Evolutionary conservation across 2,797 vertebrate genomes (phyloP).

Genomic region (Salmo trutta): DNA sequence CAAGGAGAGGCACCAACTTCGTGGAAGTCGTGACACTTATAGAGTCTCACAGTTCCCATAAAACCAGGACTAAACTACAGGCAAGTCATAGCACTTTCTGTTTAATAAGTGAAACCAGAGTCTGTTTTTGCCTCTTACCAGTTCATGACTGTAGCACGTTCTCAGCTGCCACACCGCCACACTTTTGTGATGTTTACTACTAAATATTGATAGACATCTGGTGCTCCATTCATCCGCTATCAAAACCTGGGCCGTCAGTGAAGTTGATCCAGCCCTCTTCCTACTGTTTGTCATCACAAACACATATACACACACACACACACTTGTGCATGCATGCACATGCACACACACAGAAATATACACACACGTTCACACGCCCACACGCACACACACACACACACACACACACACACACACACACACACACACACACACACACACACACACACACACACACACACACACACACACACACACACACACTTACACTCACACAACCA

Average conservation of each 20-base stretch:
- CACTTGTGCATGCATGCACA: neutral
- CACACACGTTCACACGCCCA: neutral
- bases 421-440: conserved; percentile 27
- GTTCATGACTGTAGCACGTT: conserved; percentile 54
- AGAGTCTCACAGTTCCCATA: neutral
- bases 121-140: conserved; percentile 30
- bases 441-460: conserved; percentile 25
- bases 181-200: conserved; percentile 75
- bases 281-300: conserved; percentile 20
- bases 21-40: neutral
- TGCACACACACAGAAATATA: neutral
- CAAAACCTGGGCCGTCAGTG: conserved; percentile 66
- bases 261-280: conserved; percentile 59
- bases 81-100: conserved; percentile 37
- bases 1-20: no score
- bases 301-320: conserved; percentile 14
- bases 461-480: neutral
- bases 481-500: conserved; percentile 25
- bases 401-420: conserved; percentile 10
- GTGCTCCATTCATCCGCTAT: conserved; percentile 70
- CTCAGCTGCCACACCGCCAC: conserved; percentile 71
- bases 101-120: conserved; percentile 45
- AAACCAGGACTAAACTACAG: neutral
- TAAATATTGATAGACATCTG: conserved; percentile 88
- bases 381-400: no score